Evolutionary conservation across 2,888 invertebrate species (phyloP).

Genomic region (Cecidostiba fungosa): DNA sequence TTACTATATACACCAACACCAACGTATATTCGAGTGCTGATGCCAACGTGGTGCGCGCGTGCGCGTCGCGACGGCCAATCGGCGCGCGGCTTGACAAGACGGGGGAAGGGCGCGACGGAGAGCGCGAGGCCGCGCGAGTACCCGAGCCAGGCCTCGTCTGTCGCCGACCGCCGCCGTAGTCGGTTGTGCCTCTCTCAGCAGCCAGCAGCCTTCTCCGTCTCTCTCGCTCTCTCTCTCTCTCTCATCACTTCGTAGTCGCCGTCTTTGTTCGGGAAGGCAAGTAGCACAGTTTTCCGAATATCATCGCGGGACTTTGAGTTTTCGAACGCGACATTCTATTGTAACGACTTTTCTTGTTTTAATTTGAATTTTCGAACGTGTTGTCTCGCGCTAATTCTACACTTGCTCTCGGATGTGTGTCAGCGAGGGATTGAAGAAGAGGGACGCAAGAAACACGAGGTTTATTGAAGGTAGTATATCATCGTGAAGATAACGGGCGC

Average conservation of each 20-base stretch:
- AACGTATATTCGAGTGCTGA: neutral
- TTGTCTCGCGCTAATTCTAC: neutral
- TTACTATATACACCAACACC: neutral
- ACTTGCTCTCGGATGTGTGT: slow-evolving; percentile 24
- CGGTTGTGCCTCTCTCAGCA: slow-evolving; percentile 72
- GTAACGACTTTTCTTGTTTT: neutral
- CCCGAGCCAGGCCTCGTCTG: slow-evolving; percentile 76
- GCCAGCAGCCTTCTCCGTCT: slow-evolving; percentile 36
- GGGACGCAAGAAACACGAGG: slow-evolving; percentile 25
- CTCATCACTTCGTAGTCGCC: neutral
- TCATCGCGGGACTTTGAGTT: neutral
- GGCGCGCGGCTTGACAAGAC: slow-evolving; percentile 44
- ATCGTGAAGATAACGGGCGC: slow-evolving; percentile 39
- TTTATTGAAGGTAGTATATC: slow-evolving; percentile 35
- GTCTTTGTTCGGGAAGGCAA: slow-evolving; percentile 4
- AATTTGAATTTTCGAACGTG: slow-evolving; percentile 4
- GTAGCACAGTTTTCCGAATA: neutral
- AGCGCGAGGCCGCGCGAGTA: slow-evolving; percentile 72
- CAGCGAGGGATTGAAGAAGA: slow-evolving; percentile 27
- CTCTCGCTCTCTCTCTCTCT: neutral
- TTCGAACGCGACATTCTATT: neutral
- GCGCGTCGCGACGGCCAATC: slow-evolving; percentile 41
- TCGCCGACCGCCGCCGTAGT: slow-evolving; percentile 76
- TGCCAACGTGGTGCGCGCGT: slow-evolving; percentile 43
- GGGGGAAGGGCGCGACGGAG: slow-evolving; percentile 53